Evolutionary conservation across 2,113 vertebrate genomes (phyloP).

Genomic region (Fulmarus glacialis): DNA sequence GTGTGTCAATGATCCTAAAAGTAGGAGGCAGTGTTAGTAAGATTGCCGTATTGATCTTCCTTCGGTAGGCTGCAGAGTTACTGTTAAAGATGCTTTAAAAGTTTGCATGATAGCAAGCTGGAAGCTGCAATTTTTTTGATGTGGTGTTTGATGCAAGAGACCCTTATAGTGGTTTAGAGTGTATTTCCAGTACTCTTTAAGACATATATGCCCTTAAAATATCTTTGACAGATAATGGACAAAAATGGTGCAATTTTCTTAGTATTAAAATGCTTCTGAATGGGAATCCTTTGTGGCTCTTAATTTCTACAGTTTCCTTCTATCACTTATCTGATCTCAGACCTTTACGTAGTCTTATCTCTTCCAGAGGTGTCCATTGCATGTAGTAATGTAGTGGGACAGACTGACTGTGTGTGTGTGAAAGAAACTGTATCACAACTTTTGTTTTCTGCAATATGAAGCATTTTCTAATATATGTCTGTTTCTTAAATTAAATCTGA

Average conservation of each 20-base stretch:
- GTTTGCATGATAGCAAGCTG: not conserved
- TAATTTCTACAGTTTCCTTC: not conserved
- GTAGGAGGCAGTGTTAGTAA: not conserved
- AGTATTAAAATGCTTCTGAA: not conserved
- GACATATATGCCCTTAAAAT: not conserved
- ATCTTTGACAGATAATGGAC: not conserved
- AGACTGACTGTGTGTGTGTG: not conserved
- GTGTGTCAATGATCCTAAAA: not conserved
- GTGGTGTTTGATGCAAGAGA: not conserved
- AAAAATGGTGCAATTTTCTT: not conserved
- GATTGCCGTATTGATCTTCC: not conserved
- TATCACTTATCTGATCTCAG: not conserved
- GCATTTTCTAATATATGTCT: not conserved
- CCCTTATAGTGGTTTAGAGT: not conserved
- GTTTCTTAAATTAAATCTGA: not conserved
- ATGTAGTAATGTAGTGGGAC: not conserved
- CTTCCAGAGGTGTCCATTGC: not conserved
- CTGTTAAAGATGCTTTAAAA: not conserved
- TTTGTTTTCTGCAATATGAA: not conserved
- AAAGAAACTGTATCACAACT: not conserved
- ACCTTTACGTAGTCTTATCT: not conserved
- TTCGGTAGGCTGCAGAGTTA: not conserved
- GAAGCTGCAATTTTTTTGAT: not conserved
- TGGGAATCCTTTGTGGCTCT: not conserved
- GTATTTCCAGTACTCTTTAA: not conserved